Evolutionary conservation across 2,888 invertebrate genomes (phyloP), one percentile per base, ranked within the genome.

Genomic region (Hoplodrina blanda): DNA sequence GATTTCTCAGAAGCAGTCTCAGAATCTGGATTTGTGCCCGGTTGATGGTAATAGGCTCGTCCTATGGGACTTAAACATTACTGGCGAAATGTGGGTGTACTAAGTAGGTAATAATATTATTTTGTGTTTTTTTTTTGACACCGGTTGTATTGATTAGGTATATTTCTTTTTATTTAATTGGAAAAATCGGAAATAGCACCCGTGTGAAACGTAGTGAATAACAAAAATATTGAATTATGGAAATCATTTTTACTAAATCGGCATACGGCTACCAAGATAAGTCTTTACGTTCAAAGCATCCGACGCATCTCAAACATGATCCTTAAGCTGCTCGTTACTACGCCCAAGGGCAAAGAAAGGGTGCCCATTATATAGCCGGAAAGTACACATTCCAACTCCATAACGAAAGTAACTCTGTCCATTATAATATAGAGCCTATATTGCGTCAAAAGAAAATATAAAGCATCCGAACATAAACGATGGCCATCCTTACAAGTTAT

Each of bases 291-390:
- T 25, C 5, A 19, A n/a, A 30, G 44, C 54, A 17, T 46, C 46
- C 62, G 46, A 46, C 17, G 46, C 11, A 52, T 78, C 72, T 60
- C 50, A 78, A 62, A 73, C 61, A 55, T 52, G n/a, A 59, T 73
- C 57, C 44, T 62, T 44, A 25, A 46, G 53, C 13, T 53, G 17
- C 4, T 52, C 54, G 49, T 46, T 59, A 66, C 46, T 20, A 20
- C 64, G 20, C 79, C 74, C 62, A 46, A 41, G 74, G 79, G 79
- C 53, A 62, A 46, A 62, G 37, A 73, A 73, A 62, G 62, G 73
- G 57, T 76, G 49, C n/a, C 37, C 50, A 52, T 76, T 76, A 69
- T 54, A 37, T 46, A 37, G n/a, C 15, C 20, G 25, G 49, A 33
- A 62, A 49, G n/a, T 65, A 56, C 52, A 46, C 57, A 78, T 59